phyloP scores from a whole-genome alignment of 1,140 invertebrate species.

The Drosophila rufa region DNA sequence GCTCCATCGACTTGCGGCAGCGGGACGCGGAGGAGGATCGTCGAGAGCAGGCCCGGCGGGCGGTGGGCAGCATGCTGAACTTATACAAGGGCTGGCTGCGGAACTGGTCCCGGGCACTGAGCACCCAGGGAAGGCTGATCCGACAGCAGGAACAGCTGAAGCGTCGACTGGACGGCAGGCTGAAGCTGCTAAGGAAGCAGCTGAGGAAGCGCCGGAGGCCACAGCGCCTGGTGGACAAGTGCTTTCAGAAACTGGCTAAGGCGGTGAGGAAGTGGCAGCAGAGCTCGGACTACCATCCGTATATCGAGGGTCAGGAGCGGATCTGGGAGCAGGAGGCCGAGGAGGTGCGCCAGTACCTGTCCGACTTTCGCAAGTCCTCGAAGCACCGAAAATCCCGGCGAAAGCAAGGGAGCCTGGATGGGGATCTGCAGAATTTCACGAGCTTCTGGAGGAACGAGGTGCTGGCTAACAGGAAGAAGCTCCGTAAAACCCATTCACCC shows the following conservation, averaged over 20 bases:
- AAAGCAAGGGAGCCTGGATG: not conserved
- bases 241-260: not conserved
- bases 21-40: not conserved
- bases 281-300: not conserved
- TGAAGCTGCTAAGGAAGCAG: slow-evolving; percentile 20
- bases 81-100: slow-evolving; percentile 28
- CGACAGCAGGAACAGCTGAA: slow-evolving; percentile 12
- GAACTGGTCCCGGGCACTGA: slow-evolving; percentile 23
- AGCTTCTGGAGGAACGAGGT: slow-evolving; percentile 33
- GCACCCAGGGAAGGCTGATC: slow-evolving; percentile 7
- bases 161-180: not conserved
- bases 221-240: slow-evolving; percentile 1
- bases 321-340: slow-evolving; percentile 29
- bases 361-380: not conserved
- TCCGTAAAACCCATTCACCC: not conserved
- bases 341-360: slow-evolving; percentile 16
- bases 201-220: slow-evolving; percentile 2
- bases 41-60: not conserved
- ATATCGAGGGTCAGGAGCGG: not conserved
- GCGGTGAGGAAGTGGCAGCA: slow-evolving; percentile 13
- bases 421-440: slow-evolving; percentile 2
- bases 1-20: slow-evolving; percentile 4
- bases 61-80: not conserved
- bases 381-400: not conserved
- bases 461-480: not conserved